These are phyloP conservation scores for Loripinus fragilis DNA, from an alignment of 2,888 invertebrate species.

Conservation along the genomic window DNA sequence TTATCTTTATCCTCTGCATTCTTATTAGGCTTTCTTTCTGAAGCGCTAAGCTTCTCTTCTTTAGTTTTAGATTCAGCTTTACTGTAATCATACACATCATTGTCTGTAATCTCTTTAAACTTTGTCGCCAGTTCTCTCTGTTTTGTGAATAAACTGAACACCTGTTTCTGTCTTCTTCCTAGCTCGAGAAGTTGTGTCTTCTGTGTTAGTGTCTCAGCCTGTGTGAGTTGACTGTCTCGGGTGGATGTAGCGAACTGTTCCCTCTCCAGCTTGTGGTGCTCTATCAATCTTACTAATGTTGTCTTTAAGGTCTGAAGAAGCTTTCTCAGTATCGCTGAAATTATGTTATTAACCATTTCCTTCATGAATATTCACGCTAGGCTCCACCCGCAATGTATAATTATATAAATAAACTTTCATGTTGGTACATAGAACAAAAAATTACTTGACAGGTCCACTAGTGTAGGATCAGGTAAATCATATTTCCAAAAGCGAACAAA, in stretches of 20 bases:
- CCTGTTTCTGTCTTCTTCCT: slow-evolving; percentile 37
- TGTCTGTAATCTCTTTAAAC: background rate
- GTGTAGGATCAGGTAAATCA: too few relatives aligned
- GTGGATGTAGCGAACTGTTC: background rate
- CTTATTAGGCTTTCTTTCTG: background rate
- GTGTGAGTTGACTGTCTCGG: slow-evolving; percentile 12
- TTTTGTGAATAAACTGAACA: slow-evolving; percentile 31
- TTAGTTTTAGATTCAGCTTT: background rate
- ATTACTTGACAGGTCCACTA: too few relatives aligned
- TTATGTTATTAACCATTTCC: too few relatives aligned
- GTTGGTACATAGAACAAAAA: too few relatives aligned
- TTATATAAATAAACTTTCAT: too few relatives aligned
- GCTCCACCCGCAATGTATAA: too few relatives aligned
- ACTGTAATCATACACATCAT: background rate
- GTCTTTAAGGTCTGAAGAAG: slow-evolving; percentile 41
- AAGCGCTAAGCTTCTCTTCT: background rate
- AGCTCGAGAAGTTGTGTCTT: slow-evolving; percentile 24
- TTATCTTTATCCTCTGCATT: background rate
- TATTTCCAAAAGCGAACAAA: too few relatives aligned
- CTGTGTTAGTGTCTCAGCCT: background rate
- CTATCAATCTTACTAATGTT: slow-evolving; percentile 35
- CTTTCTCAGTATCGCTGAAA: slow-evolving; percentile 32
- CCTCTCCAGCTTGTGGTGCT: slow-evolving; percentile 38
- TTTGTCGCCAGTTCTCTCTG: slow-evolving; percentile 3
- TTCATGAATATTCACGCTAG: too few relatives aligned